These are phyloP conservation scores for Parotocinclus haroldoi DNA, from an alignment of 2,797 vertebrate species.

Conservation along the genomic window DNA sequence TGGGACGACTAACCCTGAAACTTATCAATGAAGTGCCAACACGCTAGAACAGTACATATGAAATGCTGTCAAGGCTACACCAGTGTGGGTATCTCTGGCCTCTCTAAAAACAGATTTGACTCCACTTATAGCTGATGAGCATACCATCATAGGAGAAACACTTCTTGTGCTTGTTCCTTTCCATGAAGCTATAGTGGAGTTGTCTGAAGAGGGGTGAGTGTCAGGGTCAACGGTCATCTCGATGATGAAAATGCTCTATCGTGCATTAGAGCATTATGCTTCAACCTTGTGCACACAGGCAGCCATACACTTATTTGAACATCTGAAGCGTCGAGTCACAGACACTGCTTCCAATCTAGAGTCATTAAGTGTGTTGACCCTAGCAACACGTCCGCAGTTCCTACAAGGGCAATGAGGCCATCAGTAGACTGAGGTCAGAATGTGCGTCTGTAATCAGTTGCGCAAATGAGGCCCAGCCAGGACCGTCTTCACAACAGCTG, in stretches of 20 bases:
- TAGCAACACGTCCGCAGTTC: slow-evolving; percentile 17
- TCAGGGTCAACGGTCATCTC: slow-evolving; percentile 34
- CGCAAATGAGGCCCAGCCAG: slow-evolving; percentile 4
- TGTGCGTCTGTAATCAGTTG: slow-evolving; percentile 6
- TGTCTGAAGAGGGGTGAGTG: slow-evolving; percentile 35
- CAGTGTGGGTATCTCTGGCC: slow-evolving; percentile 14
- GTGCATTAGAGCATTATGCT: slow-evolving; percentile 19
- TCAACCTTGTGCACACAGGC: slow-evolving; percentile 2
- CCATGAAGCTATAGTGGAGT: slow-evolving; percentile 37
- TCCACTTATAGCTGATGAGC: slow-evolving; percentile 11
- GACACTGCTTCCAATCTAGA: slow-evolving; percentile 15
- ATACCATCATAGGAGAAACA: background rate
- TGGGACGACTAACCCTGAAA: slow-evolving; percentile 13
- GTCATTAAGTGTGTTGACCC: slow-evolving; percentile 15
- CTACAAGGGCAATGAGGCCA: slow-evolving; percentile 21
- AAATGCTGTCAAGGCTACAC: slow-evolving; percentile 19
- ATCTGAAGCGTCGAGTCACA: slow-evolving; percentile 22
- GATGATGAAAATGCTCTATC: slow-evolving; percentile 28
- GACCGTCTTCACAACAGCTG: slow-evolving; percentile 16
- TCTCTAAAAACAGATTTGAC: slow-evolving; percentile 7
- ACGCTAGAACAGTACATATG: slow-evolving; percentile 21
- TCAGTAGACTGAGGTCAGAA: slow-evolving; percentile 20
- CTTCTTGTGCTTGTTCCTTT: slow-evolving; percentile 27
- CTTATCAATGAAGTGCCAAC: slow-evolving; percentile 16
- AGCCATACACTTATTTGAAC: slow-evolving; percentile 7